phyloP scores from a whole-genome alignment of 2,888 invertebrate species.

The Brachycybe producta region DNA sequence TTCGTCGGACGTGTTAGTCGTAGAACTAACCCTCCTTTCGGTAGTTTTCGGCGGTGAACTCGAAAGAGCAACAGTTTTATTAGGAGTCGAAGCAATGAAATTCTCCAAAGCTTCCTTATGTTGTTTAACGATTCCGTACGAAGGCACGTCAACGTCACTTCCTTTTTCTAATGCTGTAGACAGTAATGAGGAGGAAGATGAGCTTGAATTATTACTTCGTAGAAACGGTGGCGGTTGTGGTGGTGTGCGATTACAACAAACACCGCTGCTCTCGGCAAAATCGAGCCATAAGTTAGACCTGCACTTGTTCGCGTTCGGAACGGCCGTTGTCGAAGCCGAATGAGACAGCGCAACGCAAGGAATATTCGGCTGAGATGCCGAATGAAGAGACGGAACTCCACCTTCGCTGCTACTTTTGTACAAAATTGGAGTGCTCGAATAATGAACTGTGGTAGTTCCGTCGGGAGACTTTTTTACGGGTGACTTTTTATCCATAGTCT shows the following conservation, averaged over 20 bases:
- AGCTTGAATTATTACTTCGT: neutral
- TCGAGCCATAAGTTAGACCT: too few relatives aligned
- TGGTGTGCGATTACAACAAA: too few relatives aligned
- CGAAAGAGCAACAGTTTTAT: neutral
- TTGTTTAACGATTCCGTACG: slow-evolving; percentile 22
- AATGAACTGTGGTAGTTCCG: slow-evolving; percentile 24
- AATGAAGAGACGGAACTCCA: slow-evolving; percentile 5
- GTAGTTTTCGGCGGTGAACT: neutral
- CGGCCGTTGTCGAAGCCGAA: too few relatives aligned
- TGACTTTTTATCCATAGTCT: neutral
- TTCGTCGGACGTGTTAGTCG: slow-evolving; percentile 4
- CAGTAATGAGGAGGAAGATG: too few relatives aligned
- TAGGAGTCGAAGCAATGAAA: neutral
- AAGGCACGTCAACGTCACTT: slow-evolving; percentile 19
- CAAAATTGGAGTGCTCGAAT: slow-evolving; percentile 31
- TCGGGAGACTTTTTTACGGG: neutral
- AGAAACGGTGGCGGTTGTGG: too few relatives aligned
- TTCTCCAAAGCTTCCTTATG: slow-evolving; percentile 22
- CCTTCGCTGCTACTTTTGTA: slow-evolving; percentile 24
- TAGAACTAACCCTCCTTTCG: slow-evolving; percentile 10
- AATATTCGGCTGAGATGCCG: slow-evolving; percentile 19
- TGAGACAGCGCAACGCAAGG: neutral
- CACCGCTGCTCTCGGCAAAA: too few relatives aligned
- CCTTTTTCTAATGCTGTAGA: slow-evolving; percentile 5
- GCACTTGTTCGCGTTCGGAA: too few relatives aligned